Base-by-base conservation (phyloP, 2,888 invertebrate species). In the Plemyria rubiginata region DNA sequence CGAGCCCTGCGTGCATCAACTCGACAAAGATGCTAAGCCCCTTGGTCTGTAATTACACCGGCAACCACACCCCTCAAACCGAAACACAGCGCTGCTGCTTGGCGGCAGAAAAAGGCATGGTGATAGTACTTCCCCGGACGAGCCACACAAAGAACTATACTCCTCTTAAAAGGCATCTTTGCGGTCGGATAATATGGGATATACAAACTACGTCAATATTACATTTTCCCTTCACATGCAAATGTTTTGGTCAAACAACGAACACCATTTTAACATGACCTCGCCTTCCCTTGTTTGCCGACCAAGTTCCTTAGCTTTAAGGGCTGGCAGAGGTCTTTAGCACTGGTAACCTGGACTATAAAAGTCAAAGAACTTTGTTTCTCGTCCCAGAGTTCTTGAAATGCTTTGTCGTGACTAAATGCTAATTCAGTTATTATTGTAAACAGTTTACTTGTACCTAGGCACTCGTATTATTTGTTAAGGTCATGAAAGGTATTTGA, bases 341-440 rank as follows among this genome's bases (percentile, higher is more conserved):
- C 41, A 51, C 56, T 58, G 62, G 57, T 73, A 11, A 7, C n/a
- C 29, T 46, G 8, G 29, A n/a, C 13, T 8, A 32, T 15, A 13
- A 15, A 49, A 78, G 81, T 66, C 75, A 80, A 80, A 73, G 78
- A 80, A 80, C 82, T 66, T 66, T 60, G 72, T 70, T 75, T 73
- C 75, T 71, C 70, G 64, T 66, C 72, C 68, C 22, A 51, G 52
- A 55, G 57, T 59, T 68, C 45, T 65, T 70, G 58, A 64, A 74
- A 71, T 70, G 72, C 38, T 49, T 74, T 77, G 40, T 76, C 74
- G 76, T 79, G 77, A 79, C 76, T 60, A 53, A 64, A 66, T 58
- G 62, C 54, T 68, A 70, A 67, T 72, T 64, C 52, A 53, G 4
- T 49, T 57, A 61, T 61, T 4, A 51, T 43, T 55, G 56, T 62